Evolutionary conservation across 2,888 invertebrate species (phyloP), one percentile per base, ranked within the genome.

Genomic region (Aquatica leii): DNA sequence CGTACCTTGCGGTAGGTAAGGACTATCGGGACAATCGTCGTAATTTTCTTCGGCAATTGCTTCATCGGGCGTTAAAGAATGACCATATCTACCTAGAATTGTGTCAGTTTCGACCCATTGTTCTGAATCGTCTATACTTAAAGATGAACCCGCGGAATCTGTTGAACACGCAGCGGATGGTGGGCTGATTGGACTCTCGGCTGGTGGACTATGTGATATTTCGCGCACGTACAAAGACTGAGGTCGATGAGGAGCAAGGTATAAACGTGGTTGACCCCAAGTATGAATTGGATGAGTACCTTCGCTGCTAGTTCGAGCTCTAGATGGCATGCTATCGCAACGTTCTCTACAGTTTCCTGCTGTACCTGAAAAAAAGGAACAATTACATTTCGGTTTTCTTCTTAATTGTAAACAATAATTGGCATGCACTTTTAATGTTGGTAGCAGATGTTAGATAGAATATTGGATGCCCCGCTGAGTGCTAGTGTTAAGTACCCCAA

Each of bases 271-370:
- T 75, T 78, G 66, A 9, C 59, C 63, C 71, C 73, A 73, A 9
- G 70, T 43, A 69, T 80, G 73, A 5, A 81, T 72, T 0, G 79
- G 77, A 57, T 78, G 80, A 53, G 74, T 77, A 0, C 87, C 86
- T 75, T 90, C 90, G 73, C 87, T 88, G 43, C 85, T 84, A 11
- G 89, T 88, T 35, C 90, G 85, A 35, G 90, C 86, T 65, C 93
- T 84, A 11, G 91, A 88, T 1, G 93, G 94, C 85, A 94, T 87
- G 77, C 93, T 94, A 80, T 93, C 94, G 79, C 92, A 92, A 62
- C 94, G 86, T 73, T 90, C 92, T 50, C 93, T 85, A 61, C 84
- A 71, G n/a, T 71, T 74, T 49, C 65, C 68, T 21, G 56, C 40
- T 17, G 65, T 53, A 56, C 74, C 76, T 73, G 71, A 12, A 71